Evolutionary conservation across 2,888 invertebrate genomes (phyloP).

Genomic region (Lamellibrachia columna): DNA sequence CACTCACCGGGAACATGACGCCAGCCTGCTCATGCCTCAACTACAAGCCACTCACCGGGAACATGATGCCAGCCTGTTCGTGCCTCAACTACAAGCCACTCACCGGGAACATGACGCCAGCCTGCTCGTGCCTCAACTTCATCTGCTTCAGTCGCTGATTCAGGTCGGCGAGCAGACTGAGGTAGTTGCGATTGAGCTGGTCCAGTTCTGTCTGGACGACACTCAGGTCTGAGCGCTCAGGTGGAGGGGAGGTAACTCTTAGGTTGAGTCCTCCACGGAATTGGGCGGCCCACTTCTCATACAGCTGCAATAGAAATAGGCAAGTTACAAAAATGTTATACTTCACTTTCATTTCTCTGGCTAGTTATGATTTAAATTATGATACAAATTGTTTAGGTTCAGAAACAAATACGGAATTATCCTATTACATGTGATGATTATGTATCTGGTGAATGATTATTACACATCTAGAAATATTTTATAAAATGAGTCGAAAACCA

Average conservation of each 20-base stretch:
- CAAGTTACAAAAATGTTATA: neutral
- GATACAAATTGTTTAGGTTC: neutral
- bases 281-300: slow-evolving; percentile 84
- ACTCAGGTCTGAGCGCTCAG: slow-evolving; percentile 65
- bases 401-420: neutral
- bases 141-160: slow-evolving; percentile 62
- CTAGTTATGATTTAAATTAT: neutral
- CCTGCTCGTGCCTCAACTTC: slow-evolving; percentile 37
- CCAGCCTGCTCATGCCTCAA: too few species aligned
- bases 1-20: too few species aligned
- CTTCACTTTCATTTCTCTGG: neutral
- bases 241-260: slow-evolving; percentile 70
- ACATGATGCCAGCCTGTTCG: too few species aligned
- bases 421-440: neutral
- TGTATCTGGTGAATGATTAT: neutral
- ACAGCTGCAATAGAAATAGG: slow-evolving; percentile 74
- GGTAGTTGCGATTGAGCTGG: slow-evolving; percentile 81
- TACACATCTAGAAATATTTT: neutral
- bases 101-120: slow-evolving; percentile 40
- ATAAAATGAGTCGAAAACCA: neutral
- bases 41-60: too few species aligned
- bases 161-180: slow-evolving; percentile 68
- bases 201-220: slow-evolving; percentile 81
- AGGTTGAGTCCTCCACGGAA: slow-evolving; percentile 79
- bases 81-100: slow-evolving; percentile 20